Base-by-base conservation (phyloP, 2,888 invertebrate species). In the Platycheirus albimanus region DNA sequence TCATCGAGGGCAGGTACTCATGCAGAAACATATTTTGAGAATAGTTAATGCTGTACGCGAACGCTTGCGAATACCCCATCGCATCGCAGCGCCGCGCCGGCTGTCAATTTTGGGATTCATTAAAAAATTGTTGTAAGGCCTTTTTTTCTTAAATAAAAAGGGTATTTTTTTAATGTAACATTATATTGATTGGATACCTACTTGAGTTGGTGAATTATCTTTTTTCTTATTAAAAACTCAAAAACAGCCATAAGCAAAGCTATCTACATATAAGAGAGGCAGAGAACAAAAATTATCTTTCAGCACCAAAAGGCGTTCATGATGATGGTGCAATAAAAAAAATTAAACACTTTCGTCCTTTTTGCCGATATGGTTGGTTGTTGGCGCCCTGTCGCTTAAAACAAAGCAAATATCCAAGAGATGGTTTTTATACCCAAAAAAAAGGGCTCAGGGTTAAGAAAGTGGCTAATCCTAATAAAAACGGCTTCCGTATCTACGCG, bases 231-330 rank as follows among this genome's bases (percentile, higher is more conserved):
- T 74, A 85, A 85, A 84, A 84, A 80, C 58, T 84, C 74, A 72
- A 78, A 85, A 85, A 85, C 80, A 85, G 85, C 85, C 85, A 78
- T 67, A 74, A 85, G 85, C 85, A 76, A 76, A 76, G 77, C 77
- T 81, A 80, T 83, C 84, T 77, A 36, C n/a, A 24, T 24, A 4
- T 24, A 33, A 8, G 8, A 33, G 24, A 49, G 45, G 56, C 20
- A 61, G 11, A 15, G 28, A 17, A 51, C 38, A 56, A 49, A 45
- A 69, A 83, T 78, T 41, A 72, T 72, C 72, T 72, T 69, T 72
- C 78, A 64, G 45, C 72, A 83, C 78, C 83, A 69, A 83, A 74
- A 83, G 83, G 83, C 83, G 72, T 72, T 83, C 83, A 83, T 83
- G 83, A 78, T 83, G 83, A 83, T 83, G 78, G 74, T 78, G 56